Evolutionary conservation across 1,140 invertebrate species (phyloP), one percentile per base, ranked within the genome.

Genomic region (Chionoecetes opilio): DNA sequence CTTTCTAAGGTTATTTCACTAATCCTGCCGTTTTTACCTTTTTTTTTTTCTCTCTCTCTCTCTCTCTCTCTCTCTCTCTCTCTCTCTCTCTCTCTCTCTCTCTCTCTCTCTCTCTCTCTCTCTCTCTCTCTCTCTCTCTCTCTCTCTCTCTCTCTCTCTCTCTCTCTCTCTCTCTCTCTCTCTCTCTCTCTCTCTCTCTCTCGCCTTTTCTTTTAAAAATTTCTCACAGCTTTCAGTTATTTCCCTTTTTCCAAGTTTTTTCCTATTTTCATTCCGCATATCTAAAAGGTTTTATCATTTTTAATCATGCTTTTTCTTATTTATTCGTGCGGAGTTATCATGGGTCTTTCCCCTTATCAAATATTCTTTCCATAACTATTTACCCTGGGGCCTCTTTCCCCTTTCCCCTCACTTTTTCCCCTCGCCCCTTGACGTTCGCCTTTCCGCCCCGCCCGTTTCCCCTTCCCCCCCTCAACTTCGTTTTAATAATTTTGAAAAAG

Each of bases 71-170:
- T 75, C 63, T 75, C 63, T 75, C 63, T 75, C 63, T 75, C 63
- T 75, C 63, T 75, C 63, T 75, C 63, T 75, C 63, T 75, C 63
- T 75, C 63, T 75, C 63, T 75, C 63, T 75, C 63, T 37, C 86
- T 41, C 86, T 87, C 38, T 87, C 86, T 87, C 38, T 87, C 86
- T 87, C 86, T 87, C 37, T 87, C 37, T 38, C 37, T 38, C 37
- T 87, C 85, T 87, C 85, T 38, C 37, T 87, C 85, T 38, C 85
- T 38, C 37, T 87, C 86, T 41, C 86, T 41, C 38, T 87, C 86
- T 41, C 11, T 41, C 38, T 87, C 31, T 34, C 82, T 34, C 34
- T 85, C 82, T 34, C 82, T 34, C 34, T 85, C 82, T 34, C 82
- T 34, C 34, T 85, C 82, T 34, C 82, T 34, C 34, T 85, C 82